These are phyloP conservation scores for Microcaecilia unicolor DNA, from an alignment of 2,797 vertebrate species.

Conservation along the genomic window DNA sequence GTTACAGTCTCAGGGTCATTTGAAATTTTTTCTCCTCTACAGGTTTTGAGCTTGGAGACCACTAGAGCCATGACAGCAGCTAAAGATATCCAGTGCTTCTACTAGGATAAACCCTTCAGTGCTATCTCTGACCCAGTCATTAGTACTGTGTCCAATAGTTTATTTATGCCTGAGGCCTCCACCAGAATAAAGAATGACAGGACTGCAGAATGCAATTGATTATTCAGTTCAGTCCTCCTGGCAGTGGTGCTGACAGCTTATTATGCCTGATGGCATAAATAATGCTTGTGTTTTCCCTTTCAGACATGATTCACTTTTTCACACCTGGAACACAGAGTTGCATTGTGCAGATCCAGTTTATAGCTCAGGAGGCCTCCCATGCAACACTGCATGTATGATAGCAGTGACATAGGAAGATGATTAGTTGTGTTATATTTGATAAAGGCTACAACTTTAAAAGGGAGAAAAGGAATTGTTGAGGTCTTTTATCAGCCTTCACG, in stretches of 20 bases:
- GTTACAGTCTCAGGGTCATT: no score
- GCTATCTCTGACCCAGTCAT: neutral
- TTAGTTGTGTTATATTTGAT: no score
- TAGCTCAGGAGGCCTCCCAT: no score
- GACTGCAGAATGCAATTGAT: no score
- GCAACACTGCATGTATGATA: no score
- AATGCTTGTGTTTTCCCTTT: neutral
- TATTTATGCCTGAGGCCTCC: neutral
- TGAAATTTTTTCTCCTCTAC: neutral
- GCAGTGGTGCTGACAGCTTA: neutral
- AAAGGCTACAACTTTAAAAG: no score
- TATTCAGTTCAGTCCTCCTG: neutral
- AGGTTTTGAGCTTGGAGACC: constrained; percentile 7
- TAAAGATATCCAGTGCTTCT: constrained; percentile 3
- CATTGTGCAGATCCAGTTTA: no score
- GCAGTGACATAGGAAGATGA: no score
- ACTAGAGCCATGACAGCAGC: constrained; percentile 5
- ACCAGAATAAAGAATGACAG: neutral
- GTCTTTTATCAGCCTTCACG: no score
- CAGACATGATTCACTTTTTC: no score
- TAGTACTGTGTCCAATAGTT: neutral
- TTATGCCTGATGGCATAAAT: neutral
- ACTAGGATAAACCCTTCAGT: neutral
- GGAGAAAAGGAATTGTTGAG: no score
- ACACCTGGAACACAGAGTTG: neutral